Base-by-base conservation (phyloP, 92 coral and sea anemone species). In the Palythoa caribaeorum region DNA sequence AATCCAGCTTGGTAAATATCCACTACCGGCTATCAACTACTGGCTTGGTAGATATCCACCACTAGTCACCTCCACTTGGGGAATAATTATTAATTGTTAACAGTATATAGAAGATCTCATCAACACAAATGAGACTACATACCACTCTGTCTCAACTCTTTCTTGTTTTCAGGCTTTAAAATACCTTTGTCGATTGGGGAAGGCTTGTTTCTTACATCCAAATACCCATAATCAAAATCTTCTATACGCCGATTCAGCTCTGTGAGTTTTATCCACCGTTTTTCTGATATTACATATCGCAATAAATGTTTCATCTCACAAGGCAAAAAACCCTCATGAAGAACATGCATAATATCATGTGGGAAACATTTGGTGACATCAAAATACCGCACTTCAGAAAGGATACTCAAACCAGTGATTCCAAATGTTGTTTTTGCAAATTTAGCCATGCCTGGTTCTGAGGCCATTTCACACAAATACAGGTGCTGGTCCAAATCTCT, bases 341-440 rank as follows among this genome's bases (percentile, higher is more conserved):
- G 74, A 63, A 57, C 84, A 76, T 86, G 89, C 89, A 86, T 86
- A 6, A 86, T 2, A 40, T 86, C 84, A 16, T 86, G 84, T 1
- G 76, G 89, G 39, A 86, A 76, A n/a, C 76, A 38, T 38, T 76
- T 76, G 17, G 73, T 86, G n/a, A 86, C 80, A 55, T 86, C 62
- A 69, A 86, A 86, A 71, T 76, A 69, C 5, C 62, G 83, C 68
- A 48, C 83, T 76, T 57, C 40, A 50, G 44, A 50, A 73, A 86
- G 19, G 39, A 62, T 55, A 44, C 89, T 86, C 59, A 65, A n/a
- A 55, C 73, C 73, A 80, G 84, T 86, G 51, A 74, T 76, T 59
- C 89, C 84, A 86, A 53, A 76, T 55, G 89, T 76, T 55, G 84
- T 86, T 51, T 84, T 84, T 9, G 55, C 76, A 62, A 76, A 86